Evolutionary conservation across 1,140 invertebrate species (phyloP).

Genomic region (Lordiphosa stackelbergi): DNA sequence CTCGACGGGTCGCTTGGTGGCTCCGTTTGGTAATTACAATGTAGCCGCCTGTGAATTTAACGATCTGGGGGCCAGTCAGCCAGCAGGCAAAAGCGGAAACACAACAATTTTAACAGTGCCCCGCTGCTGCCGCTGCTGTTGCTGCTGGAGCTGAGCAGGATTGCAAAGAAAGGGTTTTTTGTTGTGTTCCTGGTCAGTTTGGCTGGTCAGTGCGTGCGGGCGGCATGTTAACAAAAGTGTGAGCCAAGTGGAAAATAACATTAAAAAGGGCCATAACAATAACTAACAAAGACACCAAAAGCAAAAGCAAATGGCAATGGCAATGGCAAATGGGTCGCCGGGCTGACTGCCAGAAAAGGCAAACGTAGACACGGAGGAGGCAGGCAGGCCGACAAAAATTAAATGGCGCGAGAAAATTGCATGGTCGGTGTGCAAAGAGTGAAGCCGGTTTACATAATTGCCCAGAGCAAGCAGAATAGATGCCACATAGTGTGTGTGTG

Average conservation of each 20-base stretch:
- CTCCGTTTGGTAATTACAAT: slow-evolving; percentile 64
- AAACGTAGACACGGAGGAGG: slow-evolving; percentile 15
- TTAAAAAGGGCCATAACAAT: slow-evolving; percentile 73
- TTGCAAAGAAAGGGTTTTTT: slow-evolving; percentile 23
- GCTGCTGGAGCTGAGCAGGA: slow-evolving; percentile 11
- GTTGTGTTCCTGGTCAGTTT: slow-evolving; percentile 35
- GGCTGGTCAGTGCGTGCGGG: slow-evolving; percentile 38
- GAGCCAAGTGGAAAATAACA: slow-evolving; percentile 75
- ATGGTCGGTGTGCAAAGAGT: slow-evolving; percentile 62
- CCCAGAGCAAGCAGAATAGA: slow-evolving; percentile 23
- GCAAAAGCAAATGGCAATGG: slow-evolving; percentile 72
- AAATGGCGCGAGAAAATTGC: slow-evolving; percentile 75
- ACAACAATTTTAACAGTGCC: slow-evolving; percentile 40
- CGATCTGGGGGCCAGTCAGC: slow-evolving; percentile 43
- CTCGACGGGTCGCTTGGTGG: slow-evolving; percentile 39
- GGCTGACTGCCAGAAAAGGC: slow-evolving; percentile 37
- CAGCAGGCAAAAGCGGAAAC: slow-evolving; percentile 55
- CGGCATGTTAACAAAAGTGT: slow-evolving; percentile 72
- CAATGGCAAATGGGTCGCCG: slow-evolving; percentile 18
- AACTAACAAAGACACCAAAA: slow-evolving; percentile 75
- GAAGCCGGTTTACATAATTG: slow-evolving; percentile 70
- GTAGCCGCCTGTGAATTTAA: slow-evolving; percentile 74
- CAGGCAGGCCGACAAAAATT: slow-evolving; percentile 56
- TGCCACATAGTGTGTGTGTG: slow-evolving; percentile 1
- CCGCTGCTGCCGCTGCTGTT: neutral